Percentiles rank a stretch among this genome's conserved stretches.
These are phyloP conservation scores for Oriolus oriolus DNA, from an alignment of 2,113 vertebrate genomes.

Conservation along the genomic window DNA sequence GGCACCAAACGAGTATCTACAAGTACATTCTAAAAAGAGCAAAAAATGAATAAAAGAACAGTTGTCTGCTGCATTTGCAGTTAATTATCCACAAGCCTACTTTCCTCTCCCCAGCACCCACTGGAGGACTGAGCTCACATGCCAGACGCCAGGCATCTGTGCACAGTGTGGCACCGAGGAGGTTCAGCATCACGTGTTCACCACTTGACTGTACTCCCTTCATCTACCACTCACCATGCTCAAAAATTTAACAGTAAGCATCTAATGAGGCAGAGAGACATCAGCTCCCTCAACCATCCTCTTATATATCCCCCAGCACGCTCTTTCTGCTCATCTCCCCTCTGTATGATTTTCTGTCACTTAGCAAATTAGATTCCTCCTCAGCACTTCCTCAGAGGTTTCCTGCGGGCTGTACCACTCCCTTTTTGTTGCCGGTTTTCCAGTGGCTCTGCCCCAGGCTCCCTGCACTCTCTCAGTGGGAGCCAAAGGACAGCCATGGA, in stretches of 20 bases:
- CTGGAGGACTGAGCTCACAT: not conserved
- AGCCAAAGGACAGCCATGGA: not conserved
- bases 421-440: not conserved
- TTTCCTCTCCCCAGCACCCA: not conserved
- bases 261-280: not conserved
- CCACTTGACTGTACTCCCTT: not conserved
- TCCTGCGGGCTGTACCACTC: not conserved
- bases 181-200: not conserved
- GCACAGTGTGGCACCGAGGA: not conserved
- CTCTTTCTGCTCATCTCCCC: not conserved
- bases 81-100: not conserved
- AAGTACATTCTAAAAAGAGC: not conserved
- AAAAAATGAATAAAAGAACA: constrained; percentile 29
- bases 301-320: not conserved
- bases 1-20: not conserved
- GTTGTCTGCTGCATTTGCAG: not conserved
- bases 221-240: not conserved
- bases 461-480: not conserved
- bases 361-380: not conserved
- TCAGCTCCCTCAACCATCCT: not conserved
- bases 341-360: not conserved
- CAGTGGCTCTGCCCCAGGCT: not conserved
- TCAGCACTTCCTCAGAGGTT: not conserved
- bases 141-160: not conserved
- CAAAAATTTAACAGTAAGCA: not conserved